These are phyloP conservation scores for Sebastes flavidus DNA, from an alignment of 2,797 vertebrate genomes.

Conservation along the genomic window DNA sequence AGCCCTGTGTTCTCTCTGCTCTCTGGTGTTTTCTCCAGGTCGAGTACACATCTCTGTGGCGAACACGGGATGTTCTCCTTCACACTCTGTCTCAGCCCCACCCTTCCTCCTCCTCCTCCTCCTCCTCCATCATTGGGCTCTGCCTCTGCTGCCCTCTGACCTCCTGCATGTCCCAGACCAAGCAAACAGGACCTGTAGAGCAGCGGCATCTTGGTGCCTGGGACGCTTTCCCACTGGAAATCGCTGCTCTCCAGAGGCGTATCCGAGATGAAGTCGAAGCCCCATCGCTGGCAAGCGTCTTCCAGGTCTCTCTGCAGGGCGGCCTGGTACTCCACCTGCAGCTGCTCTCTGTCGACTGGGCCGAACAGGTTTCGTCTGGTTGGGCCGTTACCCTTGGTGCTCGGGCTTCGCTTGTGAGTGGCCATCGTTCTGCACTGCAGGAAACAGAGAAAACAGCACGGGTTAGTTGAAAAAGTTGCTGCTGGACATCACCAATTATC, in stretches of 20 bases:
- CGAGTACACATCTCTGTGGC: slow-evolving; percentile 30
- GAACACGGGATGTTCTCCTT: slow-evolving; percentile 71
- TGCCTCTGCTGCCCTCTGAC: neutral
- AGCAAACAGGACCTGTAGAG: slow-evolving; percentile 69
- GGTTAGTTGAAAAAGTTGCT: slow-evolving; percentile 10
- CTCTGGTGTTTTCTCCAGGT: slow-evolving; percentile 61
- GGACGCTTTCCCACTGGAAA: slow-evolving; percentile 88
- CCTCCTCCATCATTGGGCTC: neutral
- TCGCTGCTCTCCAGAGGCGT: slow-evolving; percentile 85
- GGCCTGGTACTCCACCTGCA: slow-evolving; percentile 80
- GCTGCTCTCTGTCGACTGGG: slow-evolving; percentile 86
- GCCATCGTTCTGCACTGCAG: slow-evolving; percentile 79
- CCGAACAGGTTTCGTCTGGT: slow-evolving; percentile 89
- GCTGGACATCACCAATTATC: neutral
- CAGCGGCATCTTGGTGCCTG: slow-evolving; percentile 69
- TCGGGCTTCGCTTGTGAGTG: slow-evolving; percentile 51
- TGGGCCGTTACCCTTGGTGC: slow-evolving; percentile 62
- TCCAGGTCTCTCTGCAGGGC: slow-evolving; percentile 80
- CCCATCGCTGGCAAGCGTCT: slow-evolving; percentile 88
- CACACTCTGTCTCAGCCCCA: slow-evolving; percentile 6
- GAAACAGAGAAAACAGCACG: neutral
- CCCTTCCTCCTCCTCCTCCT: neutral
- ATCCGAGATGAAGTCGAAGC: slow-evolving; percentile 89
- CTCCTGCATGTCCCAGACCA: neutral
- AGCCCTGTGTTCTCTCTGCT: slow-evolving; percentile 37